Evolutionary conservation across 2,797 vertebrate genomes (phyloP).

Genomic region (Pagetopsis macropterus): DNA sequence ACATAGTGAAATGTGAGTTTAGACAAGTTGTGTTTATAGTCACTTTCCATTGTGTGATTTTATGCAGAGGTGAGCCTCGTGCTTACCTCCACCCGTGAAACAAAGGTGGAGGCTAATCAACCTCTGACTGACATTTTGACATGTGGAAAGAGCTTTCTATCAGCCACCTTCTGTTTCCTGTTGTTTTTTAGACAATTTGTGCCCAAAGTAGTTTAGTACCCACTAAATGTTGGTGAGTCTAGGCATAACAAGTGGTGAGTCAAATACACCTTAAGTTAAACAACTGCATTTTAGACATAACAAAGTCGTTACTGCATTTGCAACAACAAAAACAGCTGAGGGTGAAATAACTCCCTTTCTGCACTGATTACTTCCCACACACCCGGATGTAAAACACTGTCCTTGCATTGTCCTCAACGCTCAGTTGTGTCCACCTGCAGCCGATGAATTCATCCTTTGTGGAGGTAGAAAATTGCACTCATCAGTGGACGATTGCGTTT

Average conservation of each 20-base stretch:
- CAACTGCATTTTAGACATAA: slow-evolving; percentile 58
- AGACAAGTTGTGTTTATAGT: slow-evolving; percentile 43
- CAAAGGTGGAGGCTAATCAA: slow-evolving; percentile 70
- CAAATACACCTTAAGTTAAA: slow-evolving; percentile 64
- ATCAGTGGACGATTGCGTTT: slow-evolving; percentile 44
- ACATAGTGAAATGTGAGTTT: slow-evolving; percentile 36
- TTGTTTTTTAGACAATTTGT: slow-evolving; percentile 75
- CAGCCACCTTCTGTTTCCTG: slow-evolving; percentile 82
- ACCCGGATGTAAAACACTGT: slow-evolving; percentile 42
- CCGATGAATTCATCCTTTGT: slow-evolving; percentile 57
- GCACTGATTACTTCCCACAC: slow-evolving; percentile 61
- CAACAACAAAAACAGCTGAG: slow-evolving; percentile 45
- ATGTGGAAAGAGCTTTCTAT: slow-evolving; percentile 79
- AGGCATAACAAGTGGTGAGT: slow-evolving; percentile 48
- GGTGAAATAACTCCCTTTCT: slow-evolving; percentile 52
- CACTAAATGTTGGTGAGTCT: slow-evolving; percentile 77
- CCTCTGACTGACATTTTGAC: slow-evolving; percentile 70
- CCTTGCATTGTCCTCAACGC: slow-evolving; percentile 53
- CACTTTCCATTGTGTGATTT: slow-evolving; percentile 48
- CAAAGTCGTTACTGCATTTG: slow-evolving; percentile 64
- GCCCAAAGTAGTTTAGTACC: slow-evolving; percentile 64
- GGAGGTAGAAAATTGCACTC: slow-evolving; percentile 60
- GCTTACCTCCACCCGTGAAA: slow-evolving; percentile 67
- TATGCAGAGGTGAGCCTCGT: slow-evolving; percentile 49
- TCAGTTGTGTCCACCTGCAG: slow-evolving; percentile 47